Base-by-base conservation (phyloP, 2,888 invertebrate genomes). In the Mesopsocus fuscifrons region DNA sequence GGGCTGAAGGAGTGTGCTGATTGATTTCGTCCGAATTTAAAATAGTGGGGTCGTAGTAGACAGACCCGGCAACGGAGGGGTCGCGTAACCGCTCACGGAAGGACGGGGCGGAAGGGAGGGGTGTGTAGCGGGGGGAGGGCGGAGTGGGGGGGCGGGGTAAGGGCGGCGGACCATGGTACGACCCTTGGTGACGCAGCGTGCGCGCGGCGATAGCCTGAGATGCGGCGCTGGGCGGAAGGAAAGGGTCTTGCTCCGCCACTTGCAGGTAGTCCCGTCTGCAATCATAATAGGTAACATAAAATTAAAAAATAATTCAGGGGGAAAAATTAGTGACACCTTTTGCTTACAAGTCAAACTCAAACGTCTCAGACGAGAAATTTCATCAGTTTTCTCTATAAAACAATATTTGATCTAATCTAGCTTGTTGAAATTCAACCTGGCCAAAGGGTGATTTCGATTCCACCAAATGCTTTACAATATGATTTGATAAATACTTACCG, bases 191-290 rank as follows among this genome's bases (percentile, higher is more conserved):
- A 66, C 75, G 71, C 57, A 71, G 64, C 55, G 71, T 71, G 57
- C 71, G 62, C 44, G 71, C 71, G 50, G 71, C 72, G 52, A 70
- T 71, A 50, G 71, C 71, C 62, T 71, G 60, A 54, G 69, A 61
- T 50, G 70, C 63, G 45, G 66, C 65, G 50, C 69, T 60, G 50
- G 72, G 62, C 41, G 80, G 77, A 52, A 82, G 66, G 65, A 79
- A 81, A 47, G 81, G 79, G 50, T 81, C 85, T 48, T 82, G 81
- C 59, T 87, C 87, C 60, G 85, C 87, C 51, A 79, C 78, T 59
- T 82, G 83, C 46, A 77, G 74, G 54, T 80, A 82, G 57, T 77
- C 74, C 51, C 78, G 75, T 61, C 80, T 80, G 65, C 16, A 66
- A 65, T 53, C 41, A 23, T 16, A 33, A 20, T 18, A 45, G 15